Evolutionary conservation across 53 echinoderm and acorn worm genomes (phyloP), one percentile per base, ranked within the genome.

Genomic region (Mesocentrotus franciscanus): DNA sequence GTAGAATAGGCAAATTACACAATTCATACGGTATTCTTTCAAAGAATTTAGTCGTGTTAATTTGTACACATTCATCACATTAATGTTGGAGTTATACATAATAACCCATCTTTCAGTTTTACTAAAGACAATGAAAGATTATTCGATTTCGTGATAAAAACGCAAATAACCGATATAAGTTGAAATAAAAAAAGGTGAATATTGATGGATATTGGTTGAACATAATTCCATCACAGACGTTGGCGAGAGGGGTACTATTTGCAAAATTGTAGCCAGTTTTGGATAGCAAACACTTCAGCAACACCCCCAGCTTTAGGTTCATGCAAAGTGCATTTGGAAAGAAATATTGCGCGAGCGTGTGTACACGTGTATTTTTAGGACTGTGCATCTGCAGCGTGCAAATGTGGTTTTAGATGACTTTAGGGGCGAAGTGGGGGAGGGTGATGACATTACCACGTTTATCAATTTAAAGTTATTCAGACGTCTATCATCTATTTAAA

Each of bases 301-400:
- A 72, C 72, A 71, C 39, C 20, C 33, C 39, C 42, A 42, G 36
- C 16, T 81, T 33, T 20, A 20, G 81, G 81, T 81, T 81, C 81
- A 81, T 81, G 42, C 81, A 81, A 81, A 81, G 81, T 81, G 81
- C 81, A 81, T 81, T 30, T 30, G 33, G 4, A 33, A 76, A 76
- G 27, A 9, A 76, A 76, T 22, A 71, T 30, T 13, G 15, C 3
- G 17, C 15, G 81, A 81, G 81, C 81, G 36, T 18, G 42, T 81
- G 16, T 7, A 22, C 36, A 42, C 81, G 42, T 76, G 42, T 39
- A 81, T 22, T 36, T 18, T 30, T 18, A 39, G 39, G 22, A 39
- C 42, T 81, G 16, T 62, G 81, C 81, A 33, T 76, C 27, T 76
- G 76, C 2, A 27, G n/a, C 12, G 30, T 13, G 33, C 33, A 11